A percentile compares a stretch with the other conserved stretches of the same genome.
These are phyloP conservation scores for Phalloptychus januarius DNA, from an alignment of 2,797 vertebrate genomes.

Conservation along the genomic window DNA sequence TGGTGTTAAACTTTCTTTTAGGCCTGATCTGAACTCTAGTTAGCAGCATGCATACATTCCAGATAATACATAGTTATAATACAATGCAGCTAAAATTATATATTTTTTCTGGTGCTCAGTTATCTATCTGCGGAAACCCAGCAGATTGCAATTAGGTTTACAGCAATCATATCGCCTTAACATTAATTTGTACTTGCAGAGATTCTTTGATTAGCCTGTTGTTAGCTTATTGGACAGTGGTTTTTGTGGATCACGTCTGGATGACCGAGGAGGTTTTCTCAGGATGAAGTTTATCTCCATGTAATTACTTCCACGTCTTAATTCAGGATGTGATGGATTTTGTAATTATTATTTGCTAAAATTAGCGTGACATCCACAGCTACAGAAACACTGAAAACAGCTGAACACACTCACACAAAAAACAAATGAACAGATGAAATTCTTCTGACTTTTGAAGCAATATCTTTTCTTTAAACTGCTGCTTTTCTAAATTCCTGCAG, in stretches of 20 bases:
- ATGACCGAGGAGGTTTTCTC: neutral
- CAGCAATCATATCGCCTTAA: too few species aligned
- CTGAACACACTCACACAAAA: neutral
- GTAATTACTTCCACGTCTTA: neutral
- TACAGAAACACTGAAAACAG: neutral
- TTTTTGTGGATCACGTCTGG: neutral
- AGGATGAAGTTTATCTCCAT: neutral
- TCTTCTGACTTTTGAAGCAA: neutral
- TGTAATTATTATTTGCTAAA: neutral
- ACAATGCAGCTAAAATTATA: neutral
- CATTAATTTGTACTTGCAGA: too few species aligned
- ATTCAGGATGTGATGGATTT: neutral
- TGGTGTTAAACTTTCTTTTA: too few species aligned
- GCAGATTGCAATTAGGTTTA: neutral
- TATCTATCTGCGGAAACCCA: too few species aligned
- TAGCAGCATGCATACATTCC: neutral
- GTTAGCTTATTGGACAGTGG: neutral
- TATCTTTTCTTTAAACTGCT: neutral
- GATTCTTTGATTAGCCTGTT: too few species aligned
- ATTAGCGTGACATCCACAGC: neutral
- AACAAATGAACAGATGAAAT: neutral
- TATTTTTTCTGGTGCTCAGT: too few species aligned
- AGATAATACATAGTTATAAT: neutral
- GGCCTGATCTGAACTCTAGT: too few species aligned
- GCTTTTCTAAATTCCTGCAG: neutral